A percentile compares a stretch with the other conserved stretches of the same genome.
These are phyloP conservation scores for Onychorhynchus coronatus DNA, from an alignment of 2,113 vertebrate species.

Conservation along the genomic window DNA sequence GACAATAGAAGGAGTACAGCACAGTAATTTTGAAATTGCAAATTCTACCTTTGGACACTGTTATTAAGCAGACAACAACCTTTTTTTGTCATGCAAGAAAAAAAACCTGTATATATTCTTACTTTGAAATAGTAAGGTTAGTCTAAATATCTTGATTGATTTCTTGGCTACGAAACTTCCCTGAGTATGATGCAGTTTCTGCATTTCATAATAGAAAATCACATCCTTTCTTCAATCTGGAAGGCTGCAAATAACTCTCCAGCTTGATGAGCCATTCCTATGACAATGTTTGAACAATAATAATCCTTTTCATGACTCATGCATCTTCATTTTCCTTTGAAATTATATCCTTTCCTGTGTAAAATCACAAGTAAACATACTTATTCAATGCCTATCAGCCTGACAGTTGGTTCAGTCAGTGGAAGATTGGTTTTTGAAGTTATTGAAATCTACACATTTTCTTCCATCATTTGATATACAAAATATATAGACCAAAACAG, in stretches of 20 bases:
- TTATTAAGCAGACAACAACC: neutral
- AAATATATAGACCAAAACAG: conserved; percentile 24
- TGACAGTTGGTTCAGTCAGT: conserved; percentile 16
- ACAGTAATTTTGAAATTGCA: neutral
- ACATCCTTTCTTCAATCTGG: neutral
- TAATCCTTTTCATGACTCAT: conserved; percentile 31
- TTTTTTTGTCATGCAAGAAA: neutral
- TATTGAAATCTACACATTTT: conserved; percentile 34
- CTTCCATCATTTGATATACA: conserved; percentile 13
- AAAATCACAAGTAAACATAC: conserved; percentile 50
- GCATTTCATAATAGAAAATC: conserved; percentile 44
- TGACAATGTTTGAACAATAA: conserved; percentile 40
- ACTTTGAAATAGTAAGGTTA: conserved; percentile 9
- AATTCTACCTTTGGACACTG: neutral
- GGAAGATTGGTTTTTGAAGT: conserved; percentile 42
- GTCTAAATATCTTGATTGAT: neutral
- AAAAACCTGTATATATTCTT: neutral
- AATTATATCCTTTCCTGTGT: conserved; percentile 23
- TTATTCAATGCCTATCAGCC: conserved; percentile 26
- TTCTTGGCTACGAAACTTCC: neutral
- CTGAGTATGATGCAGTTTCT: neutral
- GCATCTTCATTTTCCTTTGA: conserved; percentile 48
- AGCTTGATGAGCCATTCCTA: conserved; percentile 12
- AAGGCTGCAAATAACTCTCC: conserved; percentile 39
- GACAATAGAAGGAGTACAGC: neutral